Percentiles rank a stretch among this genome's conserved stretches.
Evolutionary conservation across 2,888 invertebrate genomes (phyloP).

Genomic region (Flexamia atlantica): DNA sequence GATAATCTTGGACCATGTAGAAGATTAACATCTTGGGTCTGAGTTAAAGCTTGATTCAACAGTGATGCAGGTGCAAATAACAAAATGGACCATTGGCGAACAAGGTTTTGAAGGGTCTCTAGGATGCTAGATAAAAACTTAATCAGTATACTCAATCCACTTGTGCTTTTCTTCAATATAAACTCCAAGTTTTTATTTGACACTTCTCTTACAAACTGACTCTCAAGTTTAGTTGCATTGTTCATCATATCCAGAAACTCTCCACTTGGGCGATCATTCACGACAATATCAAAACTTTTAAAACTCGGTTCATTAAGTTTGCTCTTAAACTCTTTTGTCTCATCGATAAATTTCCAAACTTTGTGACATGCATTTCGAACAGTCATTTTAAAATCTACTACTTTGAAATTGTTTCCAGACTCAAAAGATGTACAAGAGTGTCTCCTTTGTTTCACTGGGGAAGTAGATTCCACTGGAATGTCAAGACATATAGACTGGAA

Average conservation of each 20-base stretch:
- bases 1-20: slow-evolving; percentile 75
- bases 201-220: slow-evolving; percentile 26
- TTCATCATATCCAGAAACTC: slow-evolving; percentile 59
- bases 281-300: slow-evolving; percentile 58
- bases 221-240: slow-evolving; percentile 45
- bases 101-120: slow-evolving; percentile 6
- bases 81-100: slow-evolving; percentile 50
- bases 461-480: slow-evolving; percentile 22
- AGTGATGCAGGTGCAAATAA: slow-evolving; percentile 59
- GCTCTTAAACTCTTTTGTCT: slow-evolving; percentile 59
- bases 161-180: slow-evolving; percentile 31
- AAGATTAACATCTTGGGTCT: slow-evolving; percentile 70
- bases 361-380: slow-evolving; percentile 54
- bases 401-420: neutral
- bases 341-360: slow-evolving; percentile 60
- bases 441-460: slow-evolving; percentile 46
- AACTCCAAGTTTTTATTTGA: slow-evolving; percentile 2
- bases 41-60: slow-evolving; percentile 59
- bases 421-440: slow-evolving; percentile 16
- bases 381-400: slow-evolving; percentile 1
- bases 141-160: neutral
- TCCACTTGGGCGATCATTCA: slow-evolving; percentile 59
- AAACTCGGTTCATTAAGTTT: slow-evolving; percentile 46
- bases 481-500: slow-evolving; percentile 55
- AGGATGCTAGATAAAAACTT: slow-evolving; percentile 1